phyloP scores from a whole-genome alignment of 2,888 invertebrate species.

The Diachrysia chrysitis region DNA sequence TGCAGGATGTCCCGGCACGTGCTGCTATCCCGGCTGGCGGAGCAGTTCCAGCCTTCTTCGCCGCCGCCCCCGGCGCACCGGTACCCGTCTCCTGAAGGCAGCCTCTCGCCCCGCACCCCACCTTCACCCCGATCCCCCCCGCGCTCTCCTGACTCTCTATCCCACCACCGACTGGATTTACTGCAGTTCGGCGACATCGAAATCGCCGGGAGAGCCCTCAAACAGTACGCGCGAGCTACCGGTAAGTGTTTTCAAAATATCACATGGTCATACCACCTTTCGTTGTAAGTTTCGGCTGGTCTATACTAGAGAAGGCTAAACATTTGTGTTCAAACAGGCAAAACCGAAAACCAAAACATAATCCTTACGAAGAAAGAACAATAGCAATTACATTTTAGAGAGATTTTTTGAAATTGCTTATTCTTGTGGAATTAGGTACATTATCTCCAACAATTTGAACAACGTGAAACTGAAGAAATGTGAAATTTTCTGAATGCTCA shows the following conservation, averaged over 20 bases:
- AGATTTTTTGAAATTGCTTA: not conserved
- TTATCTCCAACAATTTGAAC: too few species aligned
- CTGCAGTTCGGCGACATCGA: slow-evolving; percentile 84
- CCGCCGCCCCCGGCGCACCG: slow-evolving; percentile 79
- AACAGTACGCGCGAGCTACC: slow-evolving; percentile 86
- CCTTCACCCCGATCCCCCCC: slow-evolving; percentile 76
- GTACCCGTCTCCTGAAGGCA: slow-evolving; percentile 82
- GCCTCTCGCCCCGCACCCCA: slow-evolving; percentile 78
- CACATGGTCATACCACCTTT: too few species aligned
- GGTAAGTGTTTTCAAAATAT: slow-evolving; percentile 65
- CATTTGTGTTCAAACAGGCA: not conserved
- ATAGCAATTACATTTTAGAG: too few species aligned
- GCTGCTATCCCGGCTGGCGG: slow-evolving; percentile 83
- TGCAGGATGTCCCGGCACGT: slow-evolving; percentile 85
- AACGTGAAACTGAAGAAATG: too few species aligned
- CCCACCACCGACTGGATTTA: slow-evolving; percentile 77
- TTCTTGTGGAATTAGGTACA: not conserved
- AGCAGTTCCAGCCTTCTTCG: slow-evolving; percentile 83
- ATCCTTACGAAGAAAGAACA: too few species aligned
- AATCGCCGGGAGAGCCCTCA: slow-evolving; percentile 84
- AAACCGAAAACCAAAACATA: not conserved
- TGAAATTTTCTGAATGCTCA: not conserved
- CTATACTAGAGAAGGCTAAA: too few species aligned
- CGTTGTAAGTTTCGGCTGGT: too few species aligned
- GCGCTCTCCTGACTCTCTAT: slow-evolving; percentile 76